Evolutionary conservation across 2,797 vertebrate genomes (phyloP).

Genomic region (Manis javanica): DNA sequence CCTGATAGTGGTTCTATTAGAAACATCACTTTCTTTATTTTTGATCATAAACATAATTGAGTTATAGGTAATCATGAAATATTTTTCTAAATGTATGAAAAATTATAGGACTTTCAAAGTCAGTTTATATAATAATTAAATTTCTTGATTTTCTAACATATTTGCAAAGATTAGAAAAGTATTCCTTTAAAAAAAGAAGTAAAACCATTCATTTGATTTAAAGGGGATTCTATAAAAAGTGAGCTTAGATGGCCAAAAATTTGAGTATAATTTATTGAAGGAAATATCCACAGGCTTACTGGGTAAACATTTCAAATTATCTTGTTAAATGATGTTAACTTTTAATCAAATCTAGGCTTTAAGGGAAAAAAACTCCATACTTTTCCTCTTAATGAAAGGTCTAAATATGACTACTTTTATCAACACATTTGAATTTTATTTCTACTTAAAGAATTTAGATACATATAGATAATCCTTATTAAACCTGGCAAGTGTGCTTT

Average conservation of each 20-base stretch:
- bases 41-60: not conserved
- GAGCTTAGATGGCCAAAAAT: not conserved
- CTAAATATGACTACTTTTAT: constrained; percentile 18
- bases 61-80: not conserved
- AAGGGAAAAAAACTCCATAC: not conserved
- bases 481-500: not conserved
- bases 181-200: not conserved
- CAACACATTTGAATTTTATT: constrained; percentile 22
- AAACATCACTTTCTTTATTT: not conserved
- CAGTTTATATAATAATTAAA: not conserved
- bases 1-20: not conserved
- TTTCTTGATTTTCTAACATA: not conserved
- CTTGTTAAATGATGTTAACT: not conserved
- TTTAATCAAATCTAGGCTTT: not conserved
- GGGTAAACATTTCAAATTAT: not conserved
- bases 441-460: constrained; percentile 11
- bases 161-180: not conserved
- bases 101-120: not conserved
- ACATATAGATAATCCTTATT: not conserved
- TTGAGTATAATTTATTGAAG: constrained; percentile 13
- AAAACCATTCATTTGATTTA: not conserved
- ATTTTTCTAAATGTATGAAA: constrained; percentile 24
- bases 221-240: constrained; percentile 15
- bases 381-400: not conserved
- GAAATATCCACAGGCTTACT: not conserved